Evolutionary conservation across 2,888 invertebrate genomes (phyloP).

Genomic region (Pantelozetes paolii): DNA sequence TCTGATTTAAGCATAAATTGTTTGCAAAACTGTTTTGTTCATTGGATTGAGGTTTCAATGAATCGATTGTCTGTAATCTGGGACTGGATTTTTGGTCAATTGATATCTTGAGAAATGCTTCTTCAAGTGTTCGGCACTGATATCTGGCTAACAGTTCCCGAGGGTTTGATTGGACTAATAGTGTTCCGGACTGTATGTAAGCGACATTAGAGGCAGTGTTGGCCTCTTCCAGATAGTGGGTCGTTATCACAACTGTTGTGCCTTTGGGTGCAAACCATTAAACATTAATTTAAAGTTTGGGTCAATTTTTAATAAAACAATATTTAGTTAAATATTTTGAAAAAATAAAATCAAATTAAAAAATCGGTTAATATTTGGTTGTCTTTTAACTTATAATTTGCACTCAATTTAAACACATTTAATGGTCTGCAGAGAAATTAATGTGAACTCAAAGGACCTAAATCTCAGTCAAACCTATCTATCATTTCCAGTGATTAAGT

Average conservation of each 20-base stretch:
- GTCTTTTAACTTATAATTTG: too few relatives aligned
- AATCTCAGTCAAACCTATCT: too few relatives aligned
- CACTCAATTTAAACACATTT: too few relatives aligned
- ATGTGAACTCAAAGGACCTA: too few relatives aligned
- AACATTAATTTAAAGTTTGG: not conserved
- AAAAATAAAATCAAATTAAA: too few relatives aligned
- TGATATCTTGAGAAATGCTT: constrained; percentile 80
- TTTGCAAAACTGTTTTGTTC: not conserved
- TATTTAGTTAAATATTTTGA: not conserved
- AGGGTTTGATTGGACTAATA: constrained; percentile 85
- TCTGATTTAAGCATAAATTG: not conserved
- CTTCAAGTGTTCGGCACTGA: constrained; percentile 64
- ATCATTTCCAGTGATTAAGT: too few relatives aligned
- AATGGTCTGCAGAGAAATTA: too few relatives aligned
- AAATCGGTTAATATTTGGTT: too few relatives aligned
- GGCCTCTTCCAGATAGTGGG: constrained; percentile 41
- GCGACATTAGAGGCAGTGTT: constrained; percentile 58
- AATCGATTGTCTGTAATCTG: not conserved
- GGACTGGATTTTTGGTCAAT: constrained; percentile 42
- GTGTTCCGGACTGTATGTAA: constrained; percentile 82
- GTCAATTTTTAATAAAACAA: not conserved
- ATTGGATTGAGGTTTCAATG: not conserved
- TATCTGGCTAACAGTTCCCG: constrained; percentile 60
- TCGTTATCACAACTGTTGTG: constrained; percentile 40
- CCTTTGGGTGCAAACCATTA: not conserved